These are phyloP conservation scores for Villa cingulata DNA, from an alignment of 2,888 invertebrate genomes.

Conservation along the genomic window DNA sequence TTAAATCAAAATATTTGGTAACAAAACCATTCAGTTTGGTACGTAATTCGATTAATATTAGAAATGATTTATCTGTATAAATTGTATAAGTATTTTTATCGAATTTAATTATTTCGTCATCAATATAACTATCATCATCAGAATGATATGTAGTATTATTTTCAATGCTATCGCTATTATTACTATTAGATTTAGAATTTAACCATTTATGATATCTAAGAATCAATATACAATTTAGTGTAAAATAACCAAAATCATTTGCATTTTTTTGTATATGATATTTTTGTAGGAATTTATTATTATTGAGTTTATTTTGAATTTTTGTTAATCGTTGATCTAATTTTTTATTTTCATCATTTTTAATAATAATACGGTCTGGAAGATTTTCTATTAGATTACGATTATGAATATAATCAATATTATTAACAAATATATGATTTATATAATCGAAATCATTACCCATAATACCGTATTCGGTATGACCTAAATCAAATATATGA, in stretches of 20 bases:
- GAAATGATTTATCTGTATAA: conserved; percentile 6
- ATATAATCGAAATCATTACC: conserved; percentile 78
- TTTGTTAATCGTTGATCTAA: conserved; percentile 24
- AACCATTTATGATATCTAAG: conserved; percentile 32
- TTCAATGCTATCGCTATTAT: background rate
- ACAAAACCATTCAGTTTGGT: conserved; percentile 26
- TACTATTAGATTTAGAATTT: conserved; percentile 10
- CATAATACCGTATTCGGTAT: conserved; percentile 86
- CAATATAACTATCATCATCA: no score
- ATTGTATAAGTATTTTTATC: background rate
- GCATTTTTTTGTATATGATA: conserved; percentile 29
- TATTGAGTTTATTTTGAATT: conserved; percentile 20
- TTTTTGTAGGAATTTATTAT: conserved; percentile 25
- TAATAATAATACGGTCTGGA: conserved; percentile 26
- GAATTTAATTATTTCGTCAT: no score
- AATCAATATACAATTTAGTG: conserved; percentile 29
- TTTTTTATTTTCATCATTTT: background rate
- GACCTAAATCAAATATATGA: conserved; percentile 88
- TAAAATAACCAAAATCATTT: conserved; percentile 31
- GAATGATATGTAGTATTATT: no score
- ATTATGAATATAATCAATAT: conserved; percentile 27
- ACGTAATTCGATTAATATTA: conserved; percentile 29
- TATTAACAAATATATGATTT: conserved; percentile 59
- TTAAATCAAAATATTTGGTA: conserved; percentile 22
- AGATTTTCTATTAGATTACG: conserved; percentile 26